Conservation (phyloP, 2,113 vertebrate genomes). For the Acrocephalus kingi region DNA sequence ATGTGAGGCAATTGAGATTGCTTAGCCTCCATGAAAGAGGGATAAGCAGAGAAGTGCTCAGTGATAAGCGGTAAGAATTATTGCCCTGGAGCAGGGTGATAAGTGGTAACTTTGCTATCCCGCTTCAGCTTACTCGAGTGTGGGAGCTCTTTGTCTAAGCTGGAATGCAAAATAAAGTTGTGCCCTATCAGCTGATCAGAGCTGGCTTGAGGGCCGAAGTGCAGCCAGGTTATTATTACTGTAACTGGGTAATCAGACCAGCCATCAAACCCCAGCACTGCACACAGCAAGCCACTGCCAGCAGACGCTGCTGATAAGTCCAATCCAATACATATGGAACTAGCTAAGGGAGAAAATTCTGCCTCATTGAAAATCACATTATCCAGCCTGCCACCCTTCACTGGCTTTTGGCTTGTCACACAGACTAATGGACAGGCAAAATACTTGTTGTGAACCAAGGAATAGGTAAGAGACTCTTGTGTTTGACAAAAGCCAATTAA, state of each 20-base stretch:
- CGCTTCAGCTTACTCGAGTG: neutral
- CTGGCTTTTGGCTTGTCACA: conserved; percentile 36
- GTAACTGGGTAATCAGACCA: conserved; percentile 18
- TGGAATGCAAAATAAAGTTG: conserved; percentile 22
- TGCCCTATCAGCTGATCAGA: neutral
- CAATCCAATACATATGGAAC: conserved; percentile 29
- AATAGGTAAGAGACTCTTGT: neutral
- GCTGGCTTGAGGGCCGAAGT: neutral
- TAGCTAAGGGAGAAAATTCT: conserved; percentile 26
- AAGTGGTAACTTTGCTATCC: neutral
- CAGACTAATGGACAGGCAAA: conserved; percentile 18
- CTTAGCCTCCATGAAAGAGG: neutral
- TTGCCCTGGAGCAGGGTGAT: neutral
- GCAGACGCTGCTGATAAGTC: neutral
- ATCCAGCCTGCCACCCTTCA: conserved; percentile 40
- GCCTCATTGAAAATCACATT: conserved; percentile 57
- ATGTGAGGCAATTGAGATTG: neutral
- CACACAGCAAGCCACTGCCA: neutral
- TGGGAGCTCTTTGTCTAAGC: conserved; percentile 19
- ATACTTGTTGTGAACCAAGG: neutral
- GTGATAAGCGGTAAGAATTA: neutral
- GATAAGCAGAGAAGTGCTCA: neutral
- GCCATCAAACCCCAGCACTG: neutral
- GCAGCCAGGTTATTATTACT: neutral
- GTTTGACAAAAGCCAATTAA: conserved; percentile 40